Conservation (phyloP, 1,140 invertebrate species). For the Lordiphosa collinella region DNA sequence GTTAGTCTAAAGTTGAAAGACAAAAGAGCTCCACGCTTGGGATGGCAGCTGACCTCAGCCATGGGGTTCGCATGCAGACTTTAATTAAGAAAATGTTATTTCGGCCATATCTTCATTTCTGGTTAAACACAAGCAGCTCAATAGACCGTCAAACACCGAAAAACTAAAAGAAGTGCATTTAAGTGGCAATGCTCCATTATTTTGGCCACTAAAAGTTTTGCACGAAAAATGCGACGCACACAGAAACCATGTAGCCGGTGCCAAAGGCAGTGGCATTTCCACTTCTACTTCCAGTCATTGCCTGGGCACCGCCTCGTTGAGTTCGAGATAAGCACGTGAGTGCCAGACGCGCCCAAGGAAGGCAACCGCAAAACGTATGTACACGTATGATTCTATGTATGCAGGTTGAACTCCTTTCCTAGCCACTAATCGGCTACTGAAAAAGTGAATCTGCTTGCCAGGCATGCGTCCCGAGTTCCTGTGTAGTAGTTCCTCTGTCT, state of each 20-base stretch:
- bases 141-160: conserved; percentile 34
- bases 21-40: not conserved
- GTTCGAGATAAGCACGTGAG: conserved; percentile 73
- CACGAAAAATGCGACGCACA: conserved; percentile 67
- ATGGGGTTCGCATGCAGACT: not conserved
- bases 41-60: not conserved
- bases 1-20: no score
- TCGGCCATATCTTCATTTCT: not conserved
- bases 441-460: conserved; percentile 62
- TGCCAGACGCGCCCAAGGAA: conserved; percentile 17
- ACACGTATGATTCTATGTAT: not conserved
- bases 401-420: not conserved
- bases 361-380: not conserved
- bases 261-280: conserved; percentile 24
- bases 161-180: conserved; percentile 38
- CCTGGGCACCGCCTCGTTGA: conserved; percentile 33
- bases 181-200: conserved; percentile 62
- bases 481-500: conserved; percentile 22
- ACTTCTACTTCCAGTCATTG: conserved; percentile 8
- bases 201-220: conserved; percentile 71
- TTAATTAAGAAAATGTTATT: not conserved
- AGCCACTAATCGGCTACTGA: conserved; percentile 51
- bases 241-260: conserved; percentile 13
- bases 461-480: conserved; percentile 21
- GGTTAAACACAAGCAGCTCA: conserved; percentile 3